Evolutionary conservation across 2,113 vertebrate genomes (phyloP), one percentile per base, ranked within the genome.

Genomic region (Rhagologus leucostigma): DNA sequence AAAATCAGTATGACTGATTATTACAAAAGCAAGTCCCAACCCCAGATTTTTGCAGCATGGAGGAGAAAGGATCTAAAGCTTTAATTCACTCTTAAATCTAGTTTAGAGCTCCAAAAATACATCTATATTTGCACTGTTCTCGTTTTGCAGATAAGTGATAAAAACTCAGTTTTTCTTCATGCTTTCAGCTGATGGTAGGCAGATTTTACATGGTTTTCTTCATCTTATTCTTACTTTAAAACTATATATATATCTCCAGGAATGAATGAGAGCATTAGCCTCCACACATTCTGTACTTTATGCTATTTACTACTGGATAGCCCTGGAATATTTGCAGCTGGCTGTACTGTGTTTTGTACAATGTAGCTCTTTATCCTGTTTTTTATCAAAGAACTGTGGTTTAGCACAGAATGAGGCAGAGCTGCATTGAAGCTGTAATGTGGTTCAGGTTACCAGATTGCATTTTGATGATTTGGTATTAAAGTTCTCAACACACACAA

Each of bases 281-380:
- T 90, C 86, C 60, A 89, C 68, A 90, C 52, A 93, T 93, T 95
- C 89, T 70, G 30, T 79, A 82, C 67, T 94, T 96, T n/a, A 82
- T 81, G 80, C 91, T 91, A 91, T 97, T 96, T 97, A 96, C 91
- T 92, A 92, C 89, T 87, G 64, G 91, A 94, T 97, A 95, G 81
- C 94, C 86, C 89, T 53, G 41, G 91, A 95, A 97, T 92, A 95
- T 96, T 95, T 96, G 95, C 95, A 96, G 94, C 96, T 97, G 95
- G 93, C 89, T 94, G 57, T n/a, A 82, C 93, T 95, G 74, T 94
- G 50, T 84, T 92, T 94, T 82, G 74, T 82, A 95, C 94, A 96
- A 96, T 95, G 77, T n/a, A 93, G 94, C 91, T 96, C 91, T 96
- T 97, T 89, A 95, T 96, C 89, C 16, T 53, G 41, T 35, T 87